Base-by-base conservation (phyloP, 53 echinoderm and acorn worm species). In the Luidia sarsii region DNA sequence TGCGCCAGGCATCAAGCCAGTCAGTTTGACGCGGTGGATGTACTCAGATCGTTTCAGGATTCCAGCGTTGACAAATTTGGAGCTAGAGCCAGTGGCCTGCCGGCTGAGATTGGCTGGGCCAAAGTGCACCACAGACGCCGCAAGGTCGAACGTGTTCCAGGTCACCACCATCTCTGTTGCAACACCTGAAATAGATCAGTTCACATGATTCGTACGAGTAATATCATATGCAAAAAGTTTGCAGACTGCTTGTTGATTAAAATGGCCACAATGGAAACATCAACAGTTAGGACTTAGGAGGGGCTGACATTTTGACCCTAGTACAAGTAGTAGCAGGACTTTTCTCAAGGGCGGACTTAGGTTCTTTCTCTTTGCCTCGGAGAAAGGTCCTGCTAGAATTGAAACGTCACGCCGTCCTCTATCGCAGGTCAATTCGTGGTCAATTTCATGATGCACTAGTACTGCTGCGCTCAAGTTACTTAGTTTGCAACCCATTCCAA, bases 121-220 rank as follows among this genome's bases (percentile, higher is more conserved):
- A 82, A 49, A 92, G 50, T 86, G 68, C 10, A 92, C 92, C 34
- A 62, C 43, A 13, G 92, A 86, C 16, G 36, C 33, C 8, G 89
- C 83, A 46, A 39, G 33, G 23, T 80, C 80, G 39, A 87, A 80
- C 22, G 90, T 93, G 72, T 70, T 93, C 93, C 93, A 93, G n/a
- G 90, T 93, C 0, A 93, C 90, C 45, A 93, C 71, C 90, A 93
- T 93, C 65, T 90, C 84, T 11, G 87, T 80, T 3, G 62, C 67
- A 64, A 70, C 45, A 50, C 93, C 93, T 83, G 24, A 14, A 30
- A 61, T 67, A 70, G 7, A 41, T 1, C 11, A 70, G 21, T 14
- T 36, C 10, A 64, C 15, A 34, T 64, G 7, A 30, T 10, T 25
- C 7, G 30, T 60, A 5, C 9, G 7, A 3, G 5, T 60, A 28